These are phyloP conservation scores for Subanguina moxae DNA, from an alignment of 1,140 invertebrate genomes.

Conservation along the genomic window DNA sequence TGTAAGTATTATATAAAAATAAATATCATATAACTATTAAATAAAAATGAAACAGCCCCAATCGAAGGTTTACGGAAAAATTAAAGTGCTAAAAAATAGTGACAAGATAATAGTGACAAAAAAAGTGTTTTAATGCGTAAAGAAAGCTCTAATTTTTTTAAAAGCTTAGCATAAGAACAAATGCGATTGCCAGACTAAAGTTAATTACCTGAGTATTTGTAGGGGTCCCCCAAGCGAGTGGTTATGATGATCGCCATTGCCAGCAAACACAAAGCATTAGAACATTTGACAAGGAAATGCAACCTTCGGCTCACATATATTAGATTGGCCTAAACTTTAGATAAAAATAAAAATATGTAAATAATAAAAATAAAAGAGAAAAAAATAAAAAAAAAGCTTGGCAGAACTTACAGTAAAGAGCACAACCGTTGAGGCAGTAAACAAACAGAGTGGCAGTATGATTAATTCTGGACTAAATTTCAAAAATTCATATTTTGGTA, in stretches of 20 bases:
- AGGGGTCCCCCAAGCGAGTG: conserved; percentile 54
- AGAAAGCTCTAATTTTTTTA: no score
- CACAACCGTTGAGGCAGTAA: conserved; percentile 54
- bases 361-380: no score
- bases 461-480: conserved; percentile 47
- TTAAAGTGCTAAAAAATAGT: no score
- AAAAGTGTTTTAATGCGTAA: no score
- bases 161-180: neutral
- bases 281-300: conserved; percentile 47
- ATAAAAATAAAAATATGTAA: neutral
- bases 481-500: neutral
- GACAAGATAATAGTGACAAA: no score
- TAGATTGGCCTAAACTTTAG: conserved; percentile 49
- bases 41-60: no score
- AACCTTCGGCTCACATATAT: conserved; percentile 55
- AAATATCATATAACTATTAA: no score
- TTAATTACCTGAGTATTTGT: conserved; percentile 46
- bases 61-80: no score
- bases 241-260: conserved; percentile 47
- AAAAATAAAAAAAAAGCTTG: no score
- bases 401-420: conserved; percentile 51
- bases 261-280: conserved; percentile 39
- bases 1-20: no score
- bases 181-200: no score
- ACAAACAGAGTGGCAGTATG: conserved; percentile 55